Percentiles rank a stretch among this genome's conserved stretches.
phyloP scores from a whole-genome alignment of 2,113 vertebrate genomes.

The Toxotes jaculatrix region DNA sequence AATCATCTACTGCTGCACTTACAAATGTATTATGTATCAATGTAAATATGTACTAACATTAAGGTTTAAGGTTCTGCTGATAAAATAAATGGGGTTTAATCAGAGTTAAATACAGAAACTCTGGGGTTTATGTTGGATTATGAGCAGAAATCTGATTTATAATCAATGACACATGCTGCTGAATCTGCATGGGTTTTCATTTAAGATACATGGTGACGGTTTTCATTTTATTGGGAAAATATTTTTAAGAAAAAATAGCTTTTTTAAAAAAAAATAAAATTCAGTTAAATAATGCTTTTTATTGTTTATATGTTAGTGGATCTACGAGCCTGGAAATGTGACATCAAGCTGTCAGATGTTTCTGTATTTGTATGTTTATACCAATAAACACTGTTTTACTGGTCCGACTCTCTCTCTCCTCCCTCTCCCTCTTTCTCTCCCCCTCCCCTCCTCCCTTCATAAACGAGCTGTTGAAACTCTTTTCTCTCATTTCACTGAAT shows the following conservation, averaged over 20 bases:
- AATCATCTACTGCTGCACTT: slow-evolving; percentile 49
- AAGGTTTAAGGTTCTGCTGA: slow-evolving; percentile 11
- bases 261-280: neutral
- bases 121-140: slow-evolving; percentile 14
- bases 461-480: slow-evolving; percentile 12
- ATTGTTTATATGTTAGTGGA: slow-evolving; percentile 15
- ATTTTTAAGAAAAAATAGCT: no score
- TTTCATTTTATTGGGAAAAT: slow-evolving; percentile 41
- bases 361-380: slow-evolving; percentile 92
- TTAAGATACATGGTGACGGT: slow-evolving; percentile 43
- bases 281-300: slow-evolving; percentile 8
- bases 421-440: neutral
- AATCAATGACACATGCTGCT: neutral
- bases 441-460: neutral
- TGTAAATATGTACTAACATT: slow-evolving; percentile 46
- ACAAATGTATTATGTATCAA: neutral
- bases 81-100: neutral
- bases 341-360: slow-evolving; percentile 77
- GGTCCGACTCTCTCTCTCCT: slow-evolving; percentile 28
- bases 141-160: slow-evolving; percentile 1
- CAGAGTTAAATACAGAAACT: neutral
- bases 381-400: slow-evolving; percentile 89
- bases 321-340: slow-evolving; percentile 10
- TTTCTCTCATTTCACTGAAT: neutral
- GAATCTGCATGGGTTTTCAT: neutral